A percentile compares a stretch with the other conserved stretches of the same genome.
These are phyloP conservation scores for Anagrus nilaparvatae DNA, from an alignment of 1,140 invertebrate species.

Conservation along the genomic window DNA sequence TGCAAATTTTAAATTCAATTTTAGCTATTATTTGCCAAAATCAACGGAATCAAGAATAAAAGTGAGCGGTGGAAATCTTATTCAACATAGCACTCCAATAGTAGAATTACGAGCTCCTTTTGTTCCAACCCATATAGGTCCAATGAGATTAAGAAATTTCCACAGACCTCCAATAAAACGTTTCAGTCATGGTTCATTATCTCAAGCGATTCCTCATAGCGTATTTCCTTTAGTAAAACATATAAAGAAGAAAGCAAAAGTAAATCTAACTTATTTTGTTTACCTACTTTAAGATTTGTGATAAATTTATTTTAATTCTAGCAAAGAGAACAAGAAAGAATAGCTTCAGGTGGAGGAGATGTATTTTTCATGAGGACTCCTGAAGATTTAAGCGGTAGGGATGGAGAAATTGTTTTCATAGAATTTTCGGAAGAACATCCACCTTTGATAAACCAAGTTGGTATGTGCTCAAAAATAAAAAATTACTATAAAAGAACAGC, in stretches of 20 bases:
- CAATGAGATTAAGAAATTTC: conserved; percentile 77
- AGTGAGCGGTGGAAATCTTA: conserved; percentile 70
- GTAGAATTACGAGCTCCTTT: conserved; percentile 89
- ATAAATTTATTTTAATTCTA: conserved; percentile 29
- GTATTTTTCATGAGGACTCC: conserved; percentile 98
- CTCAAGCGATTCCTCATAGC: conserved; percentile 58
- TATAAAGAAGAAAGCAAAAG: conserved; percentile 85
- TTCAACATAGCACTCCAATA: conserved; percentile 95
- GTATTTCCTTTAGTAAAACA: conserved; percentile 77
- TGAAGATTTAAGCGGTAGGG: conserved; percentile 88
- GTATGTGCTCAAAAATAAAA: conserved; percentile 98
- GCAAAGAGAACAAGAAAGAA: conserved; percentile 84
- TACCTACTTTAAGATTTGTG: background rate
- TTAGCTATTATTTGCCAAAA: conserved; percentile 83
- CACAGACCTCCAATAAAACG: conserved; percentile 85
- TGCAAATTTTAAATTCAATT: conserved; percentile 21
- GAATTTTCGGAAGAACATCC: conserved; percentile 99
- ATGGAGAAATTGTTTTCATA: conserved; percentile 85
- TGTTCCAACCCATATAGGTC: conserved; percentile 85
- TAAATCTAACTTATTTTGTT: conserved; percentile 25
- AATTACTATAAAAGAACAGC: conserved; percentile 96
- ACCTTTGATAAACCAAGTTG: conserved; percentile 87
- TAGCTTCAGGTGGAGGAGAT: conserved; percentile 91
- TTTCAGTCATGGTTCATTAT: conserved; percentile 71
- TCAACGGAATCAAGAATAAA: conserved; percentile 68